phyloP scores from a whole-genome alignment of 1,140 invertebrate species.

The Lepidurus apus region DNA sequence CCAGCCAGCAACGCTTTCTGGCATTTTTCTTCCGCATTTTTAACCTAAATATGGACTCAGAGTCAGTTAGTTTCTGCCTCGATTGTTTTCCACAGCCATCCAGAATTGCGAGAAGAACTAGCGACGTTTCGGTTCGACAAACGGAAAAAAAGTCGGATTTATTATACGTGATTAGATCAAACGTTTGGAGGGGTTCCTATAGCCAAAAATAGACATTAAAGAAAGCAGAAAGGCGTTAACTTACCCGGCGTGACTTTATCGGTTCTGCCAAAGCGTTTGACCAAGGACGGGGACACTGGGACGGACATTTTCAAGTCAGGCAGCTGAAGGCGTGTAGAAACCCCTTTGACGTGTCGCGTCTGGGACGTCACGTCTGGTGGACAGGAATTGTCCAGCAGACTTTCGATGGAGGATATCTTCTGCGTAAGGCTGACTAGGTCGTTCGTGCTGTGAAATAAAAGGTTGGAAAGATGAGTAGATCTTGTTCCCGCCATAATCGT shows the following conservation, averaged over 20 bases:
- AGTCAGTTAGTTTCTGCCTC: background rate
- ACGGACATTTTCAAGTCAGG: constrained; percentile 25
- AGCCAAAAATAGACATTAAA: background rate
- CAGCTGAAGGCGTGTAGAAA: constrained; percentile 12
- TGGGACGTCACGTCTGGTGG: constrained; percentile 27
- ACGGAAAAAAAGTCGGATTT: background rate
- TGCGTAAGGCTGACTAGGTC: constrained; percentile 24
- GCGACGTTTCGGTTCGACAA: too few species aligned
- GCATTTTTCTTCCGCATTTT: background rate
- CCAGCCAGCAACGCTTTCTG: background rate
- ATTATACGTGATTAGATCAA: background rate
- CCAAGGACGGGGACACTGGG: constrained; percentile 22
- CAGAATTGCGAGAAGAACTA: too few species aligned
- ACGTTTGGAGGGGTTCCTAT: background rate
- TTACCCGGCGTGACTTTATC: constrained; percentile 25
- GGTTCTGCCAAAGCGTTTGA: constrained; percentile 25
- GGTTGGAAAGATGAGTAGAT: background rate
- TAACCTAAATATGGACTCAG: background rate
- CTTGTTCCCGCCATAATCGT: background rate
- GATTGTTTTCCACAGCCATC: background rate
- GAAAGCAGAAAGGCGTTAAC: background rate
- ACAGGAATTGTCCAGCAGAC: background rate
- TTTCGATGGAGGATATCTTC: background rate
- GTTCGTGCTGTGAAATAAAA: background rate
- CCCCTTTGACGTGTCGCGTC: background rate